Evolutionary conservation across 2,888 invertebrate species (phyloP).

Genomic region (Didymodactylos carnosus): DNA sequence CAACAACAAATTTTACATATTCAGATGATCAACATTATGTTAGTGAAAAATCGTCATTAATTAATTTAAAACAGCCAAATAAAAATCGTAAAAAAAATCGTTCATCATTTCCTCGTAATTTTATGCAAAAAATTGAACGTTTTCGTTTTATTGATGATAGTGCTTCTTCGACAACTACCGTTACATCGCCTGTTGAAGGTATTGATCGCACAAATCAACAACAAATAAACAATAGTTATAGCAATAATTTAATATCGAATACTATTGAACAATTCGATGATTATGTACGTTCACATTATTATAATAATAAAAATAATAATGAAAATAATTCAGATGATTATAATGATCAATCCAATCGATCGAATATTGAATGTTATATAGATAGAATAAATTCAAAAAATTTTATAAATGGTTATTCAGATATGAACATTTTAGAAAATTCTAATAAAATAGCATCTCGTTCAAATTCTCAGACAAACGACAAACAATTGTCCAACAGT

Average conservation of each 20-base stretch:
- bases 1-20: not conserved
- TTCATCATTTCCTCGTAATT: not conserved
- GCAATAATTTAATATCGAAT: not conserved
- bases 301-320: not conserved
- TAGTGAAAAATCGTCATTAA: not conserved
- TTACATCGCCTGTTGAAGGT: conserved; percentile 5
- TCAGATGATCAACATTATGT: not conserved
- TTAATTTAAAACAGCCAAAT: not conserved
- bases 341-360: too few species aligned
- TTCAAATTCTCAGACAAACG: not conserved
- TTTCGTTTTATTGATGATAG: conserved; percentile 12
- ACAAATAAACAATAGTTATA: too few species aligned
- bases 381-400: not conserved
- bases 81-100: not conserved
- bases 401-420: not conserved
- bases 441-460: not conserved
- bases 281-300: not conserved
- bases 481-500: too few species aligned
- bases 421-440: not conserved
- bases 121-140: conserved; percentile 2
- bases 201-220: not conserved
- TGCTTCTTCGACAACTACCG: conserved; percentile 4
- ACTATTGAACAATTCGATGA: not conserved
- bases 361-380: too few species aligned
- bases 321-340: not conserved